These are phyloP conservation scores for Buathra laborator DNA, from an alignment of 2,888 invertebrate genomes.

Conservation along the genomic window DNA sequence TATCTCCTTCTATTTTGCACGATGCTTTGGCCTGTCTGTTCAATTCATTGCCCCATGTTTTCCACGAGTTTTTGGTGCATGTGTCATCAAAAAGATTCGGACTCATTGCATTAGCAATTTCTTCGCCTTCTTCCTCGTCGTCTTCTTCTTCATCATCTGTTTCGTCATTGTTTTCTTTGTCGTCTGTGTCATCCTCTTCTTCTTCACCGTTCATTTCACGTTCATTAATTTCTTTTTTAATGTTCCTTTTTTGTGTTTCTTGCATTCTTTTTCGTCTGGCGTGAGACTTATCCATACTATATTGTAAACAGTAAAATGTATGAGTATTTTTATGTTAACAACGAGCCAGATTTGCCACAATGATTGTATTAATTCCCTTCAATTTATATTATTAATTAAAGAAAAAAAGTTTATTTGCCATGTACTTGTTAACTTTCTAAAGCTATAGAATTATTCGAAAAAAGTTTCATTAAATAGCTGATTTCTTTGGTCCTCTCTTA, in stretches of 20 bases:
- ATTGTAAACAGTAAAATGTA: neutral
- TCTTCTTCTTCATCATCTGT: neutral
- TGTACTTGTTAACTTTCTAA: too few relatives aligned
- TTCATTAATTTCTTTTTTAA: neutral
- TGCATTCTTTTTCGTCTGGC: neutral
- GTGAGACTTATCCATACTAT: neutral
- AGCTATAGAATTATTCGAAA: too few relatives aligned
- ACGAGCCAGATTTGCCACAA: too few relatives aligned
- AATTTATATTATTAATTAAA: too few relatives aligned
- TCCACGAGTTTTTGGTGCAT: neutral
- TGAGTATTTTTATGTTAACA: neutral
- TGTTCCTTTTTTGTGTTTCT: slow-evolving; percentile 12
- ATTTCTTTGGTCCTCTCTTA: too few relatives aligned
- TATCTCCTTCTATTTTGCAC: slow-evolving; percentile 18
- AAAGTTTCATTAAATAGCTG: too few relatives aligned
- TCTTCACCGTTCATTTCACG: neutral
- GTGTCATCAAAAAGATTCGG: slow-evolving; percentile 14
- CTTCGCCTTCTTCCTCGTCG: neutral
- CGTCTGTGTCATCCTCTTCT: neutral
- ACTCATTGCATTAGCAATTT: slow-evolving; percentile 2
- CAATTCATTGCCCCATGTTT: neutral
- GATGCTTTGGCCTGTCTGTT: neutral
- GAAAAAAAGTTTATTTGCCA: too few relatives aligned
- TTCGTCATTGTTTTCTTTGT: neutral
- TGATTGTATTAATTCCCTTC: too few relatives aligned